These are phyloP conservation scores for Pyrocoelia pectoralis DNA, from an alignment of 2,888 invertebrate genomes.

Conservation along the genomic window DNA sequence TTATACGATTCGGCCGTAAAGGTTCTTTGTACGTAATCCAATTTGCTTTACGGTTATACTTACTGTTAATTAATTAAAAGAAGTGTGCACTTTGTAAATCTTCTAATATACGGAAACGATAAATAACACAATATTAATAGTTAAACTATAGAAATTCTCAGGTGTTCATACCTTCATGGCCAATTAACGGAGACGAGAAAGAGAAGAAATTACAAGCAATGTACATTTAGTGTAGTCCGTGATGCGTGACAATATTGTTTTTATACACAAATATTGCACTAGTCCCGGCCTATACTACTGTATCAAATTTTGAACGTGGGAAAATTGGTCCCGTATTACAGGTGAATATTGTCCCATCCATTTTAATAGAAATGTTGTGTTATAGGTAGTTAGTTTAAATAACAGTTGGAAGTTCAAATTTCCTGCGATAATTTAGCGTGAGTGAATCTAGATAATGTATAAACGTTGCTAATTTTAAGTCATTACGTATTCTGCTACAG, in stretches of 20 bases:
- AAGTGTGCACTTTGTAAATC: neutral
- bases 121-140: neutral
- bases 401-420: conserved; percentile 30
- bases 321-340: conserved; percentile 10
- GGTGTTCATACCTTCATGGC: conserved; percentile 7
- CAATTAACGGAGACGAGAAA: neutral
- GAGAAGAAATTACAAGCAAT: neutral
- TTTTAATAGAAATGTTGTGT: conserved; percentile 22
- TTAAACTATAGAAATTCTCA: neutral
- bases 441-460: conserved; percentile 44
- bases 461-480: conserved; percentile 44
- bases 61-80: neutral
- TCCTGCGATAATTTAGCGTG: conserved; percentile 40
- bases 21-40: too few species aligned
- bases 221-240: conserved; percentile 57
- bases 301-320: conserved; percentile 32
- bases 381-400: conserved; percentile 24
- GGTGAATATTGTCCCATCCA: neutral
- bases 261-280: conserved; percentile 67
- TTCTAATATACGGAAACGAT: neutral
- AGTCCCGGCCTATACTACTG: conserved; percentile 70
- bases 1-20: too few species aligned
- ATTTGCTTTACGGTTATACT: neutral
- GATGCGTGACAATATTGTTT: conserved; percentile 62
- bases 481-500: conserved; percentile 41